Base-by-base conservation (phyloP, 2,797 vertebrate species). In the Novumbra hubbsi region DNA sequence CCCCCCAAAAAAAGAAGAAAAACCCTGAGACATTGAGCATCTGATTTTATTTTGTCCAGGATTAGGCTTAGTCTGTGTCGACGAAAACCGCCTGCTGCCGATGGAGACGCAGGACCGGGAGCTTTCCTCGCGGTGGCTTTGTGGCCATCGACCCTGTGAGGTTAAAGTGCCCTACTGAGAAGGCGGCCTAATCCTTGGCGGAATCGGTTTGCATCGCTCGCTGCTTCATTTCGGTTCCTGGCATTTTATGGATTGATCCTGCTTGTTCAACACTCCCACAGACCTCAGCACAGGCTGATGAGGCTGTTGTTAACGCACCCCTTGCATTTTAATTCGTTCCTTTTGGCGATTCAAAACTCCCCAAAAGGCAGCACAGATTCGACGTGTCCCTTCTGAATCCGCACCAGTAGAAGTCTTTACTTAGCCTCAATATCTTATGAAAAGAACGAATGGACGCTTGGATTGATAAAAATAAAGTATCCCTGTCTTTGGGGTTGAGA, bases 241-340 rank as follows among this genome's bases (percentile, higher is more conserved):
- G 64, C 45, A 14, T 34, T 15, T 65, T 62, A 9, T 45, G 5
- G 14, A 62, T 52, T n/a, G 70, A 62, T 70, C 1, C 6, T 38
- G 69, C 38, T 41, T 28, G 64, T 57, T 16, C 38, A 38, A 68
- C 19, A 41, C 74, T 74, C 19, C 48, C 71, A 70, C 32, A 65
- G 57, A 74, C 68, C 68, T 38, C 72, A 72, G 70, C 30, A 65
- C 60, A 67, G 76, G 24, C 69, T 70, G 74, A 74, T 72, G 73
- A 80, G 73, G 49, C 38, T 14, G 41, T 32, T 66, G 71, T 70
- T 71, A 76, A 49, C 14, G 34, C 52, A 28, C 63, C 30, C 68
- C n/a, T 64, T 78, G 69, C 9, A 50, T 72, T 28, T 49, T 32
- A 60, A 27, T 73, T 76, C 45, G 74, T 76, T 52, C 70, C 74